These are phyloP conservation scores for Procambarus clarkii DNA, from an alignment of 1,140 invertebrate species.

Conservation along the genomic window DNA sequence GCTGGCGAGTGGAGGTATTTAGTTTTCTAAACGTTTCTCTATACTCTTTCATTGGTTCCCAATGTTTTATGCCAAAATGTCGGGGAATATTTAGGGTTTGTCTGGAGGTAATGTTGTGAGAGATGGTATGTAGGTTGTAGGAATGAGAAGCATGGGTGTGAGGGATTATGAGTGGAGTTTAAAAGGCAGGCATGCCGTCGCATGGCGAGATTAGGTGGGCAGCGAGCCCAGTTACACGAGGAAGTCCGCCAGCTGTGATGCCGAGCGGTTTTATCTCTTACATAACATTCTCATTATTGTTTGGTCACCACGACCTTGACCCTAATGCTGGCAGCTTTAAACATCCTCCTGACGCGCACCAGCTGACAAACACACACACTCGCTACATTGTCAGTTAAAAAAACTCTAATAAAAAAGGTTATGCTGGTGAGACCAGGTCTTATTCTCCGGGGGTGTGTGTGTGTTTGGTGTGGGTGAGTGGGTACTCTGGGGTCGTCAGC, in stretches of 20 bases:
- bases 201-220: background rate
- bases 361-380: background rate
- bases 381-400: too few relatives aligned
- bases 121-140: too few relatives aligned
- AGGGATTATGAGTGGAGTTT: background rate
- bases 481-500: too few relatives aligned
- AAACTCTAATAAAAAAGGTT: too few relatives aligned
- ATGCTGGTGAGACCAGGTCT: too few relatives aligned
- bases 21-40: background rate
- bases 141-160: too few relatives aligned
- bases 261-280: constrained; percentile 22
- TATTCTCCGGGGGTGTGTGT: too few relatives aligned
- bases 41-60: background rate
- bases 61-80: background rate
- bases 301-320: constrained; percentile 32
- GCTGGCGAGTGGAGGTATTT: constrained; percentile 6
- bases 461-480: too few relatives aligned
- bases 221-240: background rate
- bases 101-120: too few relatives aligned
- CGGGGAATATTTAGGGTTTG: too few relatives aligned
- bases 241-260: constrained; percentile 8
- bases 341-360: background rate
- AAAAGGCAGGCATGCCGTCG: background rate
- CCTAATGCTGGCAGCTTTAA: constrained; percentile 35
- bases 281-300: constrained; percentile 38